These are phyloP conservation scores for Luscinia luscinia DNA, from an alignment of 2,797 vertebrate species.

Conservation along the genomic window DNA sequence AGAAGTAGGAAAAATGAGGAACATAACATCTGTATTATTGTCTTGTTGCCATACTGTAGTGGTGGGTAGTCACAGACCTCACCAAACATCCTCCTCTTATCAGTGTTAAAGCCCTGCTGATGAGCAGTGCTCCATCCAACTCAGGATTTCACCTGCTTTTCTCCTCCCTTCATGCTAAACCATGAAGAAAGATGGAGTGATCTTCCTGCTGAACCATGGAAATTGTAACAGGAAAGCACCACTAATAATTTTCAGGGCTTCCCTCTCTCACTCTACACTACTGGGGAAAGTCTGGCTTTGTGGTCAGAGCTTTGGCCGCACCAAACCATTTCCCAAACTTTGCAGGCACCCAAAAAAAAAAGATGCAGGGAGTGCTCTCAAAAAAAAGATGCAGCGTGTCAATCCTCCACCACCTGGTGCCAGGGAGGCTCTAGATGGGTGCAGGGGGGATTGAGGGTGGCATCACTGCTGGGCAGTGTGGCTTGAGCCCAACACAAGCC, in stretches of 20 bases:
- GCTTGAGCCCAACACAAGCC: fast-evolving
- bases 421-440: neutral
- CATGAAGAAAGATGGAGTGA: neutral
- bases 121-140: neutral
- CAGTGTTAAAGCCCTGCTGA: neutral
- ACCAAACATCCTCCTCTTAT: neutral
- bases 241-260: neutral
- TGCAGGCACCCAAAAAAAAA: neutral
- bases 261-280: neutral
- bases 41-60: neutral
- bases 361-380: neutral
- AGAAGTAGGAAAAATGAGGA: neutral
- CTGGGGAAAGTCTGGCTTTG: neutral
- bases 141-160: neutral
- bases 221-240: neutral
- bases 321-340: fast-evolving
- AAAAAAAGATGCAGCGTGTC: neutral
- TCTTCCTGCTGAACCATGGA: neutral
- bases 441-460: neutral
- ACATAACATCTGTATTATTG: neutral
- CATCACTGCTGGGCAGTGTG: neutral
- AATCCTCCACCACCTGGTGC: neutral
- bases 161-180: neutral
- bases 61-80: neutral
- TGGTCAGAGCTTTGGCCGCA: neutral